These are phyloP conservation scores for Neopelma chrysocephalum DNA, from an alignment of 2,797 vertebrate species.

Conservation along the genomic window DNA sequence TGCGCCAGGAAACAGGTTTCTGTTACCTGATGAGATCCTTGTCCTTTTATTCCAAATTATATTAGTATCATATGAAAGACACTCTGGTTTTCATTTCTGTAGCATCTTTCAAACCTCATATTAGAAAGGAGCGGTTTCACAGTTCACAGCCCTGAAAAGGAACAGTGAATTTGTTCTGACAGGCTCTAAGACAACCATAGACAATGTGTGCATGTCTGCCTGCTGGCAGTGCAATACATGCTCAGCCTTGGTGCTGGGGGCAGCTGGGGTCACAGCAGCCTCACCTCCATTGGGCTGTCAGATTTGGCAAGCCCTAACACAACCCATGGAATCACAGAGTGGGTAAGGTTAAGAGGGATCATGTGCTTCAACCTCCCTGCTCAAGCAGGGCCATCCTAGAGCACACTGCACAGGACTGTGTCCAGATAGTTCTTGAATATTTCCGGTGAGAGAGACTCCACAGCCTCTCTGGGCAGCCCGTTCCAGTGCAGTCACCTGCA, in stretches of 20 bases:
- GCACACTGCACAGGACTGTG: not conserved
- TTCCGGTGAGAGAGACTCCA: not conserved
- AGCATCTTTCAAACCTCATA: not conserved
- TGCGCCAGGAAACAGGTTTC: not conserved
- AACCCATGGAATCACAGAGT: not conserved
- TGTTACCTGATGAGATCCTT: not conserved
- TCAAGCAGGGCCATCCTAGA: not conserved
- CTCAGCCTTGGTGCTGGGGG: not conserved
- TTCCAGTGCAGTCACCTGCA: not conserved
- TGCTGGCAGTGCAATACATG: accelerated
- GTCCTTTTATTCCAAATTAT: not conserved
- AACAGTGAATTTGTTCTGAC: not conserved
- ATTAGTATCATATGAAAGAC: not conserved
- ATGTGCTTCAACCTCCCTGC: not conserved
- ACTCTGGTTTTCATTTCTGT: not conserved
- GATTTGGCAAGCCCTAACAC: not conserved
- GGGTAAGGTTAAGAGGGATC: not conserved
- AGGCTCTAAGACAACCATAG: not conserved
- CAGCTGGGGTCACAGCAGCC: not conserved
- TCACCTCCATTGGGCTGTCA: not conserved
- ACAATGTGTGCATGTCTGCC: accelerated
- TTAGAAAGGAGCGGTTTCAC: not conserved
- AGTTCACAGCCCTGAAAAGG: not conserved
- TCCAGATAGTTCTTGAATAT: not conserved
- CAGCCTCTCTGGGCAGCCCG: not conserved